A percentile compares a stretch with the other conserved stretches of the same genome.
These are phyloP conservation scores for Drymonia ruficornis DNA, from an alignment of 2,888 invertebrate genomes.

Conservation along the genomic window DNA sequence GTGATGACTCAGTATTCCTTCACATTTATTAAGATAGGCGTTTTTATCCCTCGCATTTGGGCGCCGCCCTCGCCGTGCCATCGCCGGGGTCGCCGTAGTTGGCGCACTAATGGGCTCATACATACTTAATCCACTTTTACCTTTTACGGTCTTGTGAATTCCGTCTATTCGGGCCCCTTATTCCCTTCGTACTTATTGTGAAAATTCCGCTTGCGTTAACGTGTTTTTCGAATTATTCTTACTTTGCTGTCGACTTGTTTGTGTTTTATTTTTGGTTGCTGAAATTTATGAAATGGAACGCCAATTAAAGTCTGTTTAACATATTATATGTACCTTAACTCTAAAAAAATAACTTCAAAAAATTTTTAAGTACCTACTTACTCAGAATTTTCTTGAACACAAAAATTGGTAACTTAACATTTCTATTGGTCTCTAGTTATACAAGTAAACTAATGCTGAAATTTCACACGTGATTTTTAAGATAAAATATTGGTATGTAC, in stretches of 20 bases:
- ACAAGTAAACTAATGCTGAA: too few relatives aligned
- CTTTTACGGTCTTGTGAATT: conserved; percentile 31
- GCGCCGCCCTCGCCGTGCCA: conserved; percentile 20
- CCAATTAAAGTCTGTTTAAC: too few relatives aligned
- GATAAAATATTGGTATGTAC: background rate
- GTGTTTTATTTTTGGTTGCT: background rate
- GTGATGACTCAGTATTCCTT: conserved; percentile 6
- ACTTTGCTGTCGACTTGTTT: background rate
- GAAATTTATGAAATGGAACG: too few relatives aligned
- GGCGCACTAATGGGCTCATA: conserved; percentile 47
- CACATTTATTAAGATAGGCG: conserved; percentile 14
- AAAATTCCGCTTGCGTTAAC: conserved; percentile 17
- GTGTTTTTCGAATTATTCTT: conserved; percentile 9
- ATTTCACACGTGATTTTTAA: too few relatives aligned
- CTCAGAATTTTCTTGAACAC: background rate
- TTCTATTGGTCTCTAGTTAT: too few relatives aligned
- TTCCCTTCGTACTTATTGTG: conserved; percentile 16
- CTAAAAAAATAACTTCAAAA: too few relatives aligned
- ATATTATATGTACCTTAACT: too few relatives aligned
- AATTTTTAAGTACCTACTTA: too few relatives aligned
- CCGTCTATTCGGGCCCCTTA: conserved; percentile 20
- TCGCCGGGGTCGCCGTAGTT: conserved; percentile 9
- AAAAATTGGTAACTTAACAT: too few relatives aligned
- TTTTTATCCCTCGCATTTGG: conserved; percentile 20
- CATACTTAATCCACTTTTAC: conserved; percentile 49